Evolutionary conservation across 1,140 invertebrate species (phyloP).

Genomic region (Hestina assimilis): DNA sequence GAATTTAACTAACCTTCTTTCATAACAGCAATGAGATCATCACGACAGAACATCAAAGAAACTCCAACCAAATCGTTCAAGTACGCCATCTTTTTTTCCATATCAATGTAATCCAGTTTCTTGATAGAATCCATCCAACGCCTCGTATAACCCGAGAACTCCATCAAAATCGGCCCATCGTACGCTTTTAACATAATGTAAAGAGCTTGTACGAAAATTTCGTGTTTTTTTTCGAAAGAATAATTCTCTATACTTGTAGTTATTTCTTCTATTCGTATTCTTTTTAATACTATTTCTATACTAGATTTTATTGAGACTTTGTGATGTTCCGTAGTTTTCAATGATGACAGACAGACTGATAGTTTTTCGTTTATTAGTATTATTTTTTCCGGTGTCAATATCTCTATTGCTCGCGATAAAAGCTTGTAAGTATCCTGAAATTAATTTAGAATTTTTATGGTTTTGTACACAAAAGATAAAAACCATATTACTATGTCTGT

Average conservation of each 20-base stretch:
- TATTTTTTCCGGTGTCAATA: background rate
- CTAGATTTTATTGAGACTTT: background rate
- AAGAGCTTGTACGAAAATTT: background rate
- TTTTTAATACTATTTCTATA: background rate
- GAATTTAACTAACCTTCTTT: no score
- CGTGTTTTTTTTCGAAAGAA: background rate
- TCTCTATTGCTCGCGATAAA: background rate
- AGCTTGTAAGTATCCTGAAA: background rate
- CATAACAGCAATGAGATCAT: background rate
- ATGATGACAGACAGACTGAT: background rate
- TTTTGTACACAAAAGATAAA: no score
- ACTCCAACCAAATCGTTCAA: constrained; percentile 9
- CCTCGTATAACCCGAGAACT: background rate
- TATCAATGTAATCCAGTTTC: background rate
- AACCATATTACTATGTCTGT: no score
- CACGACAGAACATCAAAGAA: background rate
- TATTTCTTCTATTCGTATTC: background rate
- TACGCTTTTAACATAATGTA: background rate
- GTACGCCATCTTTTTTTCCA: constrained; percentile 4
- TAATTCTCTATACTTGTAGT: constrained; percentile 7
- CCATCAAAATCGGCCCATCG: constrained; percentile 3
- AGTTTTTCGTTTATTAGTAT: background rate
- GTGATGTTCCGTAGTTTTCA: background rate
- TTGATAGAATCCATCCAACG: background rate
- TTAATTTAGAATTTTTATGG: no score